phyloP scores from a whole-genome alignment of 1,140 invertebrate species.

The Drosophila ercepeae region DNA sequence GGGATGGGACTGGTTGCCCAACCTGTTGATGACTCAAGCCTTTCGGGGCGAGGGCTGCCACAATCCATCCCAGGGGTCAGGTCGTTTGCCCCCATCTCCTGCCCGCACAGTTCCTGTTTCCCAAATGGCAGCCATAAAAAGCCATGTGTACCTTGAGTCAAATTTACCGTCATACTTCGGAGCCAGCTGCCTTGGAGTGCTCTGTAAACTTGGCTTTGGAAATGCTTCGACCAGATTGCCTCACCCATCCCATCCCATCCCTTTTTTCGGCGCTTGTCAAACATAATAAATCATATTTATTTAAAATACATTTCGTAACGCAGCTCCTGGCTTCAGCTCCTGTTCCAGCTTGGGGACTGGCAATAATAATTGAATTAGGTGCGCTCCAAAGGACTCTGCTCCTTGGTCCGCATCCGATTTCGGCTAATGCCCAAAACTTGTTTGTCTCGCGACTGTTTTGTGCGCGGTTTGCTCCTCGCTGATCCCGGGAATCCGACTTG shows the following conservation, averaged over 20 bases:
- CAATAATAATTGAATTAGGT: slow-evolving; percentile 77
- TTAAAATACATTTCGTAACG: slow-evolving; percentile 65
- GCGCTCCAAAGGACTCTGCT: slow-evolving; percentile 28
- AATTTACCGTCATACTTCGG: slow-evolving; percentile 48
- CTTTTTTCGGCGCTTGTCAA: slow-evolving; percentile 48
- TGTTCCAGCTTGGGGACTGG: slow-evolving; percentile 5
- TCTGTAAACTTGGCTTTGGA: slow-evolving; percentile 56
- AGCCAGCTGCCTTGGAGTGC: slow-evolving; percentile 43
- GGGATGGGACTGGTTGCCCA: slow-evolving; percentile 2
- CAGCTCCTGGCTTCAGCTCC: background rate
- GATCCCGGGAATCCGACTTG: slow-evolving; percentile 30
- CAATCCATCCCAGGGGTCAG: slow-evolving; percentile 10
- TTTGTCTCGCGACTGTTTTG: slow-evolving; percentile 38
- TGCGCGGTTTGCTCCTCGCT: slow-evolving; percentile 33
- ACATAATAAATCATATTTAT: slow-evolving; percentile 82
- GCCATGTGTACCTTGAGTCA: slow-evolving; percentile 64
- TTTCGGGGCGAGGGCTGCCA: slow-evolving; percentile 30
- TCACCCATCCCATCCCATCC: background rate
- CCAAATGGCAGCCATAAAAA: slow-evolving; percentile 44
- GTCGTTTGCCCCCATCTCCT: slow-evolving; percentile 17
- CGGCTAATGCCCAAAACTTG: slow-evolving; percentile 53
- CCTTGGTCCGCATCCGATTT: slow-evolving; percentile 38
- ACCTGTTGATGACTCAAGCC: slow-evolving; percentile 68
- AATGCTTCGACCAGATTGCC: slow-evolving; percentile 63
- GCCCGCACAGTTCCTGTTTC: background rate